Conservation (phyloP, 2,797 vertebrate species). For the Microhierax caerulescens region DNA sequence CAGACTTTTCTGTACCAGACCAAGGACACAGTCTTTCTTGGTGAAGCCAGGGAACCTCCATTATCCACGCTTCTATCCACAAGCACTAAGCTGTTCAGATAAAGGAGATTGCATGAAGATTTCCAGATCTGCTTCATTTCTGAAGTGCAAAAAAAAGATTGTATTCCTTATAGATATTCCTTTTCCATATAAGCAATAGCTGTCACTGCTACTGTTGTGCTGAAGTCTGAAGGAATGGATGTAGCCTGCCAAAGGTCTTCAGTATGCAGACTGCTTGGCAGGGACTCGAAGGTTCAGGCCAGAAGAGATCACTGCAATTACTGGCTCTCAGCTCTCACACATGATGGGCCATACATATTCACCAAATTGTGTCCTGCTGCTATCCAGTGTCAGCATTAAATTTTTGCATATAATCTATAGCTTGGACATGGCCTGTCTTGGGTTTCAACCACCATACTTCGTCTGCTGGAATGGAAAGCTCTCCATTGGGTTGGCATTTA, state of each 20-base stretch:
- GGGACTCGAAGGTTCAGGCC: not conserved
- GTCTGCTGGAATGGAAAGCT: not conserved
- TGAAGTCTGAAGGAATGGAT: not conserved
- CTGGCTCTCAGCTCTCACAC: not conserved
- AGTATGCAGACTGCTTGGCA: not conserved
- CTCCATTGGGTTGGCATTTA: not conserved
- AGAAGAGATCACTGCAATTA: not conserved
- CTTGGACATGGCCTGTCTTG: not conserved
- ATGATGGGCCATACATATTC: not conserved
- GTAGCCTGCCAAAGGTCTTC: not conserved
- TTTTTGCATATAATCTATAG: not conserved
- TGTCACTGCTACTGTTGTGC: not conserved
- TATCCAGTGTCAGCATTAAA: not conserved
- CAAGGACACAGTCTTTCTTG: not conserved
- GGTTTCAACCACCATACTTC: not conserved
- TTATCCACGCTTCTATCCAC: fast-evolving
- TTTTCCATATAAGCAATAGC: not conserved
- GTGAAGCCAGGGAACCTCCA: not conserved
- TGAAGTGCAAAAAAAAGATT: not conserved
- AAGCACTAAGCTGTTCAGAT: not conserved
- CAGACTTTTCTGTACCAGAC: not conserved
- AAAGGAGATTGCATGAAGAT: fast-evolving
- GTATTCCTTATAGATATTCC: not conserved
- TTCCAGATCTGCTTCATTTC: not conserved
- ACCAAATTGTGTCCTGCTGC: not conserved